phyloP scores from a whole-genome alignment of 2,113 vertebrate genomes.

The Sterna hirundo region DNA sequence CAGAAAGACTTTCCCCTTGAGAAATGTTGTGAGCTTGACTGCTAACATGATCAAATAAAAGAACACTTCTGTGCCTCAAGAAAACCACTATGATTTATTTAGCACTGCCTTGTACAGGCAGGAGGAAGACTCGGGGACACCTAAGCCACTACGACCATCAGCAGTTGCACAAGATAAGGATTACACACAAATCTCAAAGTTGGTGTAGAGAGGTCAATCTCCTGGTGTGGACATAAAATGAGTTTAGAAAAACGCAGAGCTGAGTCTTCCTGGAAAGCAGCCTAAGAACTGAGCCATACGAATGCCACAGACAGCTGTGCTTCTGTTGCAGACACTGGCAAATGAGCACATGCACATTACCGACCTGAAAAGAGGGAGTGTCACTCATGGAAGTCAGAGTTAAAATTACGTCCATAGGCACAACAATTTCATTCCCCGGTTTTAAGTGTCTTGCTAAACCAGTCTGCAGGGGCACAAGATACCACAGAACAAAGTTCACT shows the following conservation, averaged over 20 bases:
- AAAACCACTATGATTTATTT: neutral
- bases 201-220: neutral
- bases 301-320: neutral
- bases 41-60: neutral
- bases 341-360: neutral
- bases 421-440: neutral
- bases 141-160: neutral
- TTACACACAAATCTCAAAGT: neutral
- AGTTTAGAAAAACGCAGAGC: neutral
- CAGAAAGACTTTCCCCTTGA: neutral
- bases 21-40: neutral
- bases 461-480: neutral
- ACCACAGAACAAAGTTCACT: neutral
- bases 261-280: neutral
- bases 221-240: accelerated
- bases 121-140: neutral
- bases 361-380: neutral
- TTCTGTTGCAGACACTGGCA: neutral
- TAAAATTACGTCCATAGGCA: neutral
- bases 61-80: neutral
- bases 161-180: neutral
- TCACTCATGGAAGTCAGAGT: neutral
- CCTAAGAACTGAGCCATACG: neutral
- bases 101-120: neutral
- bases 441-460: neutral